These are phyloP conservation scores for Steatornis caripensis DNA, from an alignment of 2,113 vertebrate genomes.

Conservation along the genomic window DNA sequence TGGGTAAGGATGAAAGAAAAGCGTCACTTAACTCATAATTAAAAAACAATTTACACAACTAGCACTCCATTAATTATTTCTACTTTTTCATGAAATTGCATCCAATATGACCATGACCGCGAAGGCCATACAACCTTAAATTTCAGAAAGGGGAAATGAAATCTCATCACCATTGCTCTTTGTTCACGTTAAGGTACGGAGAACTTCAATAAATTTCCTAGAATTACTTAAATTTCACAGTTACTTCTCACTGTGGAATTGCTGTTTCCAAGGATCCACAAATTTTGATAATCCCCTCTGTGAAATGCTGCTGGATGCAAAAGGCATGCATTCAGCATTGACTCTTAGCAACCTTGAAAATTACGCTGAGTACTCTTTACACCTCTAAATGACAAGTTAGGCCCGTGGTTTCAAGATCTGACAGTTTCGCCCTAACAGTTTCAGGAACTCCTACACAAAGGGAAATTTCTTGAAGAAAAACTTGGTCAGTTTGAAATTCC, in stretches of 20 bases:
- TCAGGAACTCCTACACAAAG: background rate
- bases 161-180: background rate
- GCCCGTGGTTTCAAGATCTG: background rate
- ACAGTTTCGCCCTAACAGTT: background rate
- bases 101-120: background rate
- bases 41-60: background rate
- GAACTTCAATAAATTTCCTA: background rate
- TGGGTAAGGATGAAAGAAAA: background rate
- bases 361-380: background rate
- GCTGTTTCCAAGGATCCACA: background rate
- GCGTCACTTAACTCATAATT: background rate
- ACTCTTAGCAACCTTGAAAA: background rate
- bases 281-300: background rate
- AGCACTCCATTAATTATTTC: background rate
- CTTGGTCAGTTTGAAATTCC: background rate
- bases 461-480: background rate
- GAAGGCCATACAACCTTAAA: background rate
- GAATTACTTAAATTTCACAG: background rate
- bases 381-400: background rate
- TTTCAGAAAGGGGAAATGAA: background rate
- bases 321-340: background rate
- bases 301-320: background rate
- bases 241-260: background rate
- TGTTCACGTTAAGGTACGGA: background rate
- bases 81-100: background rate